A percentile compares a stretch with the other conserved stretches of the same genome.
phyloP scores from a whole-genome alignment of 2,888 invertebrate genomes.

The Vanessa cardui region DNA sequence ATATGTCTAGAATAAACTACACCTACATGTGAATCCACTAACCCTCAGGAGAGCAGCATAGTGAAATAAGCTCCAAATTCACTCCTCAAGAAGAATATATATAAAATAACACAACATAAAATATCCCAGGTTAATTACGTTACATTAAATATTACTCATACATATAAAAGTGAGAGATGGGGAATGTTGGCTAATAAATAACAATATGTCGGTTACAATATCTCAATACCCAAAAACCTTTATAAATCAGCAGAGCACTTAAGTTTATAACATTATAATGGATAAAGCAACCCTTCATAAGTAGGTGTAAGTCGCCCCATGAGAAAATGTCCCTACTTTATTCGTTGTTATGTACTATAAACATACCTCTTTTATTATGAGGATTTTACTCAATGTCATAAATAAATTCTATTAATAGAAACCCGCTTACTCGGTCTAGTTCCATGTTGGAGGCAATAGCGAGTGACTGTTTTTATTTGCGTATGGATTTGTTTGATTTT shows the following conservation, averaged over 20 bases:
- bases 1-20: too few species aligned
- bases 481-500: background rate
- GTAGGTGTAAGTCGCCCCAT: background rate
- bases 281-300: constrained; percentile 2
- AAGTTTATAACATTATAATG: background rate
- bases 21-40: too few species aligned
- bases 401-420: constrained; percentile 23
- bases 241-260: background rate
- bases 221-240: background rate
- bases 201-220: too few species aligned
- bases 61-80: too few species aligned
- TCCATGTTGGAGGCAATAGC: background rate
- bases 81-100: too few species aligned
- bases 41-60: too few species aligned
- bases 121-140: too few species aligned
- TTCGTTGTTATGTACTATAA: constrained; percentile 5
- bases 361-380: background rate
- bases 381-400: constrained; percentile 11
- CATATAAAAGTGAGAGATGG: too few species aligned
- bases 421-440: constrained; percentile 5
- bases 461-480: background rate
- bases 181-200: too few species aligned
- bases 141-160: too few species aligned
- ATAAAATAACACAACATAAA: too few species aligned
- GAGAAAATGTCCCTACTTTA: background rate